Evolutionary conservation across 2,888 invertebrate species (phyloP), one percentile per base, ranked within the genome.

Genomic region (Sarcophaga carnaria): DNA sequence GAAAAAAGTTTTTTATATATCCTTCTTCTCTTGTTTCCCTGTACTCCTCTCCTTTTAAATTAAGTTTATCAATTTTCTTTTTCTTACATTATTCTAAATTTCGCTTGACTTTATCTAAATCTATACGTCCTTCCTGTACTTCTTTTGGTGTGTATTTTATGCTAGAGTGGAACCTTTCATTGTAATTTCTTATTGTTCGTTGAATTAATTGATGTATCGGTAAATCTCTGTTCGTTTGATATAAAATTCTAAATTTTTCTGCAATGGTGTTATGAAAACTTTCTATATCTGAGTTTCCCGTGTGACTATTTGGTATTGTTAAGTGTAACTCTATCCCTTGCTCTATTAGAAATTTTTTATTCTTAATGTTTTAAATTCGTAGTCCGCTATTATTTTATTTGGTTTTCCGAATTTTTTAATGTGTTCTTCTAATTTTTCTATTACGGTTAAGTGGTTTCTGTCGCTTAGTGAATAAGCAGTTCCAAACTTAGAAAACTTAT

Each of bases 211-310:
- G 78, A 25, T 2, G 25, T 25, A 25, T 25, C 25, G 72, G 64
- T 84, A 86, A 59, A 70, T 78, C 62, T 74, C 72, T 72, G 69
- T 63, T 63, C 10, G 60, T 60, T 60, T 25, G 25, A 25, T 25
- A 60, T 60, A 60, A 60, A 60, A 76, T 78, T 85, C 74, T 25
- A 25, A 25, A 80, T 17, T 76, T 75, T 79, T 79, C 78, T 20
- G 81, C 60, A 47, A 83, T 49, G n/a, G 83, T 80, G 63, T 82
- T 88, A 62, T 84, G 84, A 5, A 88, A 75, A 54, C 85, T 79
- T 84, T 88, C 88, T 70, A 87, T 69, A 59, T 89, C 88, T 62
- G 85, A 78, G 80, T 88, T 87, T 59, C 83, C 87, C 74, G 25
- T 25, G 25, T 25, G 25, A 25, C 25, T 25, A 25, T 25, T 25